Evolutionary conservation across 2,888 invertebrate species (phyloP).

Genomic region (Pantelozetes paolii): DNA sequence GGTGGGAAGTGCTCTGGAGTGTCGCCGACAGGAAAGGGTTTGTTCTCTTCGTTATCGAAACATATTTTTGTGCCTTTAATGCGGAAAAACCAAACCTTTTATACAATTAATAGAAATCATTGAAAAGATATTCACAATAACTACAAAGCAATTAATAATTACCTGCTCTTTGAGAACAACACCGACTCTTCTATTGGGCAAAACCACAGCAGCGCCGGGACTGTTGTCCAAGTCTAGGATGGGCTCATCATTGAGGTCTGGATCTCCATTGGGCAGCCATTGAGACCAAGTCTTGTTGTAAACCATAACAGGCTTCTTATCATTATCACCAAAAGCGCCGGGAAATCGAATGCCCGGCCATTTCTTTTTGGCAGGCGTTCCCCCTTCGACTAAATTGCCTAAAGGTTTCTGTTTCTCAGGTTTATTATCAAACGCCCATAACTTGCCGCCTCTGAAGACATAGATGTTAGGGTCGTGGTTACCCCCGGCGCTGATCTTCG

Average conservation of each 20-base stretch:
- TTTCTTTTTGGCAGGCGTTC: background rate
- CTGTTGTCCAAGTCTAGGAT: background rate
- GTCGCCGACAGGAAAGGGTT: background rate
- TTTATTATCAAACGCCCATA: slow-evolving; percentile 10
- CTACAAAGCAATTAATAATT: background rate
- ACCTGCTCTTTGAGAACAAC: slow-evolving; percentile 21
- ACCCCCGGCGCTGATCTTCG: slow-evolving; percentile 27
- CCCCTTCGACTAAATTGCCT: background rate
- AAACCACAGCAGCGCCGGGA: background rate
- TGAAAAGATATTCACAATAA: background rate
- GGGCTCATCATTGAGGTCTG: background rate
- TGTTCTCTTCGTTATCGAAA: background rate
- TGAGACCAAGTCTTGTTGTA: slow-evolving; percentile 20
- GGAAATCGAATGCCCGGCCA: slow-evolving; percentile 21
- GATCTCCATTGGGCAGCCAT: slow-evolving; percentile 16
- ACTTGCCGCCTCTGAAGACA: slow-evolving; percentile 21
- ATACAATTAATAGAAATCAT: background rate
- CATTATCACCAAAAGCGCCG: background rate
- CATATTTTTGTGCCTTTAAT: background rate
- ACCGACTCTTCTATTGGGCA: background rate
- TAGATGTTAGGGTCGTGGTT: background rate
- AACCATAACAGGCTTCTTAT: background rate
- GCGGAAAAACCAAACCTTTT: slow-evolving; percentile 17
- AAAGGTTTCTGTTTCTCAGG: slow-evolving; percentile 6
- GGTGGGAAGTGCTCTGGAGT: background rate